A percentile compares a stretch with the other conserved stretches of the same genome.
Evolutionary conservation across 23 tunicate species (phyloP).

Genomic region (Trididemnum clinides): DNA sequence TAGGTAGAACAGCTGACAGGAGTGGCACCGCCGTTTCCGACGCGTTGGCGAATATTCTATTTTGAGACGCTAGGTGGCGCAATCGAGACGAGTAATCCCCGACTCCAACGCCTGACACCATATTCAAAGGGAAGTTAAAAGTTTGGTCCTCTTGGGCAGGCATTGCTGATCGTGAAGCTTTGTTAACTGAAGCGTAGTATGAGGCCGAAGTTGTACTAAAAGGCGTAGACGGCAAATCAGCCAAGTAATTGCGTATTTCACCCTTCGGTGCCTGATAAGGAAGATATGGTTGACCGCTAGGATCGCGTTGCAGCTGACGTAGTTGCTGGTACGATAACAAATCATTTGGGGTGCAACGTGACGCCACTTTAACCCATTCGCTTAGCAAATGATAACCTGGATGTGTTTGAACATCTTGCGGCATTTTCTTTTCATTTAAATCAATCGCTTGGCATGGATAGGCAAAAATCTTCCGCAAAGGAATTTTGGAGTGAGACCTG

Average conservation of each 20-base stretch:
- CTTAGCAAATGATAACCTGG: background rate
- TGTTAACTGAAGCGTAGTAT: background rate
- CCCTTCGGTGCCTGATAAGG: background rate
- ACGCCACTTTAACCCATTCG: slow-evolving; percentile 36
- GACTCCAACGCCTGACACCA: background rate
- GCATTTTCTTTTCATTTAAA: background rate
- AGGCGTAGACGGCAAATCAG: background rate
- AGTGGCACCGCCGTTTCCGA: too few species aligned
- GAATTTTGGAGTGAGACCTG: too few species aligned
- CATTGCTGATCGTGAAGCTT: background rate
- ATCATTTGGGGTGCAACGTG: slow-evolving; percentile 16
- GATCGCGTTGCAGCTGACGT: background rate
- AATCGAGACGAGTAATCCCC: slow-evolving; percentile 73
- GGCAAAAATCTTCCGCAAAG: too few species aligned
- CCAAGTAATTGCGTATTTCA: background rate
- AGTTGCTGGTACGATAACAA: background rate
- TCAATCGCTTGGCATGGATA: too few species aligned
- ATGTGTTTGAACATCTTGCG: background rate
- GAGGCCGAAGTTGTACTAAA: background rate
- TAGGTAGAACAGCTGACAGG: too few species aligned
- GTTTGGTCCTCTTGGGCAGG: background rate
- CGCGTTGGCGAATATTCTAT: too few species aligned
- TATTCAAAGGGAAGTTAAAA: background rate
- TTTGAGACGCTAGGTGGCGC: slow-evolving; percentile 78
- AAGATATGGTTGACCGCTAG: background rate